Evolutionary conservation across 2,113 vertebrate species (phyloP), one percentile per base, ranked within the genome.

Genomic region (Rhea americana): DNA sequence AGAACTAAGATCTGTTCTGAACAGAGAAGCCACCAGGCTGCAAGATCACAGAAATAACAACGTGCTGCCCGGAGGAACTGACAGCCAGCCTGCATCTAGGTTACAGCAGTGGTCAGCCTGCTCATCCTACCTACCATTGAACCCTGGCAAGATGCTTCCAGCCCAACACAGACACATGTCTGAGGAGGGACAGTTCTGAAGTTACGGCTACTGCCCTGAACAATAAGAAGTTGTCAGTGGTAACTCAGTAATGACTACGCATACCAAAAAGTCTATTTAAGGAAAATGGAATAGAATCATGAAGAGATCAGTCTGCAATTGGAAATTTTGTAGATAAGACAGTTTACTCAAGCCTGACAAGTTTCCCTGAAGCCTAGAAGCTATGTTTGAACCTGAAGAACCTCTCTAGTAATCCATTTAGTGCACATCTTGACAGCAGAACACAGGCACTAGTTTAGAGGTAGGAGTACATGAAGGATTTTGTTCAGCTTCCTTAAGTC

Each of bases 101-200:
- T 24, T 35, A 37, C 63, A 50, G 32, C 20, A 32, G 15, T 77
- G 37, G 45, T 28, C 68, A 50, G 7, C 24, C 55, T 45, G 20
- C 30, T 70, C 30, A 71, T 59, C 35, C n/a, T 75, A 73, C 58
- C 71, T 24, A 83, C 73, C 37, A 71, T 16, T 3, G 8, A 41
- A n/a, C 83, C 22, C 73, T 21, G n/a, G 53, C 16, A 82, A 77
- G 55, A 48, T 51, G 72, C 73, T 88, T 56, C 32, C 56, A 32
- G 56, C 4, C 61, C 86, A 62, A 39, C 41, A 30, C 24, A 28
- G 20, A 0, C 70, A 3, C 0, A 0, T 20, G 24, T 25, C 41
- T 2, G 0, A 61, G 90, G 24, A 70, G n/a, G 37, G 51, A 63
- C 19, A 75, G 7, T 17, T 90, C 47, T 84, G 75, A 41, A 43